Percentiles rank a stretch among this genome's conserved stretches.
phyloP scores from a whole-genome alignment of 2,113 vertebrate genomes.

The Dolichallabes microphthalmus region DNA sequence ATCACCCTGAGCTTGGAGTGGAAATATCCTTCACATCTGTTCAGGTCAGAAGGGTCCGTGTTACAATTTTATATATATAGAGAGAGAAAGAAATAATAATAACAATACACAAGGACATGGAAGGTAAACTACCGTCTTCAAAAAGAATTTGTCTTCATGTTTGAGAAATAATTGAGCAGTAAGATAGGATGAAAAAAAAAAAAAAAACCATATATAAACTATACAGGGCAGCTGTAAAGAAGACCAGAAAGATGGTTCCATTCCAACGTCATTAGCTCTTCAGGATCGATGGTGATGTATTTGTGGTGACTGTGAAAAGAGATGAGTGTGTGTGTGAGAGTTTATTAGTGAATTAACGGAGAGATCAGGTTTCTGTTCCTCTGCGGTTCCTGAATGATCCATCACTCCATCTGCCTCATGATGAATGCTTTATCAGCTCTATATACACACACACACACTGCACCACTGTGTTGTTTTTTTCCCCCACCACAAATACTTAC shows the following conservation, averaged over 20 bases:
- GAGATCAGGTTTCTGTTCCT: conserved; percentile 43
- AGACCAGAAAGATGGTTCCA: not conserved
- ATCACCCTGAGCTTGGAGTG: not conserved
- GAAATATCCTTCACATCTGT: not conserved
- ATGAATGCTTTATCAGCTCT: conserved; percentile 23
- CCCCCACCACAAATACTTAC: not conserved
- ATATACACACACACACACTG: not conserved
- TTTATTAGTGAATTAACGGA: conserved; percentile 56
- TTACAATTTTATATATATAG: not conserved
- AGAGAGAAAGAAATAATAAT: not conserved
- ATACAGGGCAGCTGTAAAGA: not conserved
- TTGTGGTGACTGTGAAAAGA: conserved; percentile 7
- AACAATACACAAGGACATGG: not conserved
- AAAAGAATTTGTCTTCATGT: not conserved
- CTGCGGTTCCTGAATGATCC: conserved; percentile 40
- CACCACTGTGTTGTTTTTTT: not conserved
- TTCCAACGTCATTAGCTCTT: not conserved
- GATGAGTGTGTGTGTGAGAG: not conserved
- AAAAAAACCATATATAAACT: not conserved
- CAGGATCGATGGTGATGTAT: conserved; percentile 64
- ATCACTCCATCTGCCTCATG: conserved; percentile 21
- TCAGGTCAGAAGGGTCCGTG: conserved; percentile 1
- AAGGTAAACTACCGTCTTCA: not conserved
- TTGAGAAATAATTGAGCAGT: not conserved
- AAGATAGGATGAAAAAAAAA: not conserved